A percentile compares a stretch with the other conserved stretches of the same genome.
These are phyloP conservation scores for Drosophila eugracilis DNA, from an alignment of 1,140 invertebrate genomes.

Conservation along the genomic window DNA sequence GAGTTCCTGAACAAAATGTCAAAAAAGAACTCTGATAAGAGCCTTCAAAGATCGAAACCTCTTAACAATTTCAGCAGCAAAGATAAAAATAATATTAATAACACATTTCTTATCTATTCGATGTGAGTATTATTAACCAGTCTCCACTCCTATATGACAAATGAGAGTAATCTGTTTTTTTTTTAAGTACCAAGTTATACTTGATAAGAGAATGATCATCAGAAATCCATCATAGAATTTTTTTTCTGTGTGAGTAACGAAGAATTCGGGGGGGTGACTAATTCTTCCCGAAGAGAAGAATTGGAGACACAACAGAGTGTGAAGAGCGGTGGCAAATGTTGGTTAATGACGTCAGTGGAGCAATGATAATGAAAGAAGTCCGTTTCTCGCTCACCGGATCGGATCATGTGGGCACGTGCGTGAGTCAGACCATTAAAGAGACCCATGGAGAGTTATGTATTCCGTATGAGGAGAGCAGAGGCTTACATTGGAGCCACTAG, in stretches of 20 bases:
- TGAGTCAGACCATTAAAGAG: slow-evolving; percentile 53
- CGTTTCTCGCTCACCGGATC: slow-evolving; percentile 18
- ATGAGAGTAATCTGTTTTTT: too few species aligned
- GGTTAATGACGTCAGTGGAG: slow-evolving; percentile 66
- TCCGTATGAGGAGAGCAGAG: slow-evolving; percentile 1
- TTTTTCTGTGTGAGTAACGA: slow-evolving; percentile 16
- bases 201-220: neutral
- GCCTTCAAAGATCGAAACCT: too few species aligned
- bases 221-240: neutral
- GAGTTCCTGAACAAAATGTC: neutral
- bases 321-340: slow-evolving; percentile 44
- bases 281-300: slow-evolving; percentile 31
- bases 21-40: neutral
- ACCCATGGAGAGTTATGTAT: neutral
- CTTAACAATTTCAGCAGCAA: neutral
- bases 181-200: too few species aligned
- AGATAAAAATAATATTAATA: neutral
- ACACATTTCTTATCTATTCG: neutral
- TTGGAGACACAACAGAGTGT: slow-evolving; percentile 3
- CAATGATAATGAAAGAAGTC: slow-evolving; percentile 53
- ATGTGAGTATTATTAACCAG: neutral
- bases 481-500: slow-evolving; percentile 4
- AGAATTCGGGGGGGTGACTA: slow-evolving; percentile 54
- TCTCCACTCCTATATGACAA: too few species aligned
- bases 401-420: slow-evolving; percentile 54